Conservation (phyloP, 2,797 vertebrate species). For the Loriculus beryllinus region DNA sequence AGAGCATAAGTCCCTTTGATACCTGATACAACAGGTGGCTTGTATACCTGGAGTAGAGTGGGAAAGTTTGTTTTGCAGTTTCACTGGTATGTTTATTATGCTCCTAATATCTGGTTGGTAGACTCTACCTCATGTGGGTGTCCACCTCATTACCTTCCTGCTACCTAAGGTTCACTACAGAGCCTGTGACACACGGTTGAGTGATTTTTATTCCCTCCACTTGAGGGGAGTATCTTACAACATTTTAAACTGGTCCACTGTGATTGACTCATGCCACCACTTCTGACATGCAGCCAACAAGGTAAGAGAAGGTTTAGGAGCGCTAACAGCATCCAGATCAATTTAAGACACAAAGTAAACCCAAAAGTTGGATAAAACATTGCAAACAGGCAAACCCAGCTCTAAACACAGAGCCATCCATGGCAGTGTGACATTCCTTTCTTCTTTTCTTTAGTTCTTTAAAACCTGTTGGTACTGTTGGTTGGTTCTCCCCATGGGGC, state of each 20-base stretch:
- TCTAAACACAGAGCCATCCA: not conserved
- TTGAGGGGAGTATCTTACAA: slow-evolving; percentile 62
- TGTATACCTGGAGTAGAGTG: not conserved
- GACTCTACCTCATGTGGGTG: not conserved
- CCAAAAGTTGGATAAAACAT: not conserved
- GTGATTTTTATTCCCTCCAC: slow-evolving; percentile 60
- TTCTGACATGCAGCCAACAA: slow-evolving; percentile 11
- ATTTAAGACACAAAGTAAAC: not conserved
- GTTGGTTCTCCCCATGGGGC: not conserved
- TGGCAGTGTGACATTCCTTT: not conserved
- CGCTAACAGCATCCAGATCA: not conserved
- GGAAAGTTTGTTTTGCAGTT: not conserved
- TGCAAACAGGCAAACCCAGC: not conserved
- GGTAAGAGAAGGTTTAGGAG: not conserved
- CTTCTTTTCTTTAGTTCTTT: not conserved
- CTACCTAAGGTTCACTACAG: not conserved
- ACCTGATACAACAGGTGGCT: not conserved
- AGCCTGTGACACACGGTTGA: not conserved
- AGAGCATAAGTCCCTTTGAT: not conserved
- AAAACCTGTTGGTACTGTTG: not conserved
- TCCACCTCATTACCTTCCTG: not conserved
- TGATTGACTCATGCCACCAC: slow-evolving; percentile 23
- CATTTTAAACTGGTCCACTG: not conserved
- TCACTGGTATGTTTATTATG: not conserved
- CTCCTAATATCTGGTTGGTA: not conserved